Conservation (phyloP, 23 tunicate species). For the Trididemnum nubilum region DNA sequence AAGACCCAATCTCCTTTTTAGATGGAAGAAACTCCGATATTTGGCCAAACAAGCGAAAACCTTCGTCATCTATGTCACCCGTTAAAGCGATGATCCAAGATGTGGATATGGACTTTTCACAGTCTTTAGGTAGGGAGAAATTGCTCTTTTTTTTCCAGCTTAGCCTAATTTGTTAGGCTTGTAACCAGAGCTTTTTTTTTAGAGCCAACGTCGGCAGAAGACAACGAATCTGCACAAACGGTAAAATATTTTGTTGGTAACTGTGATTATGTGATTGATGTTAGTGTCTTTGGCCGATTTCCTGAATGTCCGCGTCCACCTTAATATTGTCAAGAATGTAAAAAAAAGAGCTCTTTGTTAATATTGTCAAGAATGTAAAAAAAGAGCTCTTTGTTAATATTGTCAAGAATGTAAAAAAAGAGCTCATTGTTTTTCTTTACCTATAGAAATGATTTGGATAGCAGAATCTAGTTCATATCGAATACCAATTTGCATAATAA, state of each 20-base stretch:
- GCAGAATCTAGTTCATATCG: too few species aligned
- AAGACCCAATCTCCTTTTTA: not conserved
- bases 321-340: too few species aligned
- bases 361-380: too few species aligned
- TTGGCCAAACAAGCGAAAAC: conserved; percentile 10
- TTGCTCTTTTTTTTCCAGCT: not conserved
- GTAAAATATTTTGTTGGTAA: conserved; percentile 3
- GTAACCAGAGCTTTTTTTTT: not conserved
- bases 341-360: too few species aligned
- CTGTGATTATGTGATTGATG: too few species aligned
- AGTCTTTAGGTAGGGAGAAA: not conserved
- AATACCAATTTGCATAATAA: too few species aligned
- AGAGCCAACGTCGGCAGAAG: conserved; percentile 10
- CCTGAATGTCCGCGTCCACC: too few species aligned
- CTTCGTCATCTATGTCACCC: conserved; percentile 1
- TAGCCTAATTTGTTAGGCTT: not conserved
- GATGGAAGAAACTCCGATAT: not conserved
- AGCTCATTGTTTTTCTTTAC: too few species aligned
- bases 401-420: too few species aligned
- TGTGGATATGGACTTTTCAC: not conserved
- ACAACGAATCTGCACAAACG: conserved; percentile 6
- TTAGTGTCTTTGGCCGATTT: too few species aligned
- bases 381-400: too few species aligned
- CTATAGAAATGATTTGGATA: too few species aligned
- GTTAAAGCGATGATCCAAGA: conserved; percentile 13